These are phyloP conservation scores for Calycopis cecrops DNA, from an alignment of 1,140 invertebrate genomes.

Conservation along the genomic window DNA sequence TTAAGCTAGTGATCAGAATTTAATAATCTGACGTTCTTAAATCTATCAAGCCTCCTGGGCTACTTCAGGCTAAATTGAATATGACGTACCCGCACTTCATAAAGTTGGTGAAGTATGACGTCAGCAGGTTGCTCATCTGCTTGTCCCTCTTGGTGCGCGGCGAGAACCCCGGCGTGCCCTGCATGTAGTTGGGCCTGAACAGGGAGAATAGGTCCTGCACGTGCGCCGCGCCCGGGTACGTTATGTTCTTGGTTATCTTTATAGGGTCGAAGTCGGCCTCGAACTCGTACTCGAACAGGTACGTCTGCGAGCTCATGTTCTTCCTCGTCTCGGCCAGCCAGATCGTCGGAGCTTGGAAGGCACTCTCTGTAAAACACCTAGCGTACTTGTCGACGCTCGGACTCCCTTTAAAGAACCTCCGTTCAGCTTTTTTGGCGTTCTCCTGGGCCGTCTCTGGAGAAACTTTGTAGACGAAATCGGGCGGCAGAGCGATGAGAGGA, in stretches of 20 bases:
- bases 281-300: slow-evolving; percentile 44
- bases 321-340: slow-evolving; percentile 30
- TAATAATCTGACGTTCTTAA: too few relatives aligned
- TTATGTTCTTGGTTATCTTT: slow-evolving; percentile 27
- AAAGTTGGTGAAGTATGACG: slow-evolving; percentile 36
- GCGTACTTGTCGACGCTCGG: slow-evolving; percentile 35
- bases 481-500: slow-evolving; percentile 27
- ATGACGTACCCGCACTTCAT: slow-evolving; percentile 34
- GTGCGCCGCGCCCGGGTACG: slow-evolving; percentile 39
- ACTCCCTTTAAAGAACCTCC: slow-evolving; percentile 35
- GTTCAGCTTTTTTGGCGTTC: slow-evolving; percentile 26
- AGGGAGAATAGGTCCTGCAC: slow-evolving; percentile 48
- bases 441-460: slow-evolving; percentile 17
- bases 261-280: slow-evolving; percentile 31
- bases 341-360: slow-evolving; percentile 40
- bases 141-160: slow-evolving; percentile 17
- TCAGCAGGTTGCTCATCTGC: slow-evolving; percentile 32
- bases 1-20: too few relatives aligned
- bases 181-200: slow-evolving; percentile 37
- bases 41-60: too few relatives aligned
- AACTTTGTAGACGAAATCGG: slow-evolving; percentile 27
- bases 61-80: slow-evolving; percentile 12
- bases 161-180: slow-evolving; percentile 16
- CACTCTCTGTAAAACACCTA: slow-evolving; percentile 32
- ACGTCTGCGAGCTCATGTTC: slow-evolving; percentile 27